These are phyloP conservation scores for Drosophila cracens DNA, from an alignment of 2,888 invertebrate species.

Conservation along the genomic window DNA sequence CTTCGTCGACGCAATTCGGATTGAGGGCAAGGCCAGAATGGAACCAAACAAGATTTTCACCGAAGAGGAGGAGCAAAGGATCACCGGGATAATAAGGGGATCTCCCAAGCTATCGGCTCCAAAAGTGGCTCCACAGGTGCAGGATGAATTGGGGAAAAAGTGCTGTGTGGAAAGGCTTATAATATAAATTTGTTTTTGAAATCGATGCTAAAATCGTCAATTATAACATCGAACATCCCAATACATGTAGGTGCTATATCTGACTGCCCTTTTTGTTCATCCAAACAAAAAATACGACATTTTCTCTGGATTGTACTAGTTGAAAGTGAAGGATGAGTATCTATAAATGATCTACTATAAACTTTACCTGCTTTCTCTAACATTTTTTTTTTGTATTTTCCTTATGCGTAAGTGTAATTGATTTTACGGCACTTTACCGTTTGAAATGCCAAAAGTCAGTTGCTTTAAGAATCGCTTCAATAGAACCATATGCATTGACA, in stretches of 20 bases:
- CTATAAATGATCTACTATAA: not conserved
- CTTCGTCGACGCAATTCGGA: too few species aligned
- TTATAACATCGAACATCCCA: not conserved
- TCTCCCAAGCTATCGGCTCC: too few species aligned
- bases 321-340: not conserved
- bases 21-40: too few species aligned
- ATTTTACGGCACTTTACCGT: slow-evolving; percentile 32
- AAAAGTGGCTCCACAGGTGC: too few species aligned
- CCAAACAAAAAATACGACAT: not conserved
- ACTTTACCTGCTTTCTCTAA: not conserved
- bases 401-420: slow-evolving; percentile 14
- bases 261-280: not conserved
- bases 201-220: not conserved
- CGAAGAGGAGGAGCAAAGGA: too few species aligned
- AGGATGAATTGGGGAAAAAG: too few species aligned
- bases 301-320: not conserved
- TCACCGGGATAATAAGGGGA: too few species aligned
- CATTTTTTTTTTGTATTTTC: not conserved
- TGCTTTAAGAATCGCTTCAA: slow-evolving; percentile 15
- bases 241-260: not conserved
- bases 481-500: slow-evolving; percentile 31
- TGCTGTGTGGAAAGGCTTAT: too few species aligned
- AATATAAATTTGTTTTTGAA: not conserved
- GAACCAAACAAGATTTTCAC: too few species aligned
- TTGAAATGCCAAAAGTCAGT: slow-evolving; percentile 8